Percentiles rank a stretch among this genome's conserved stretches.
Evolutionary conservation across 2,888 invertebrate species (phyloP).

Genomic region (Masnerella sp.): DNA sequence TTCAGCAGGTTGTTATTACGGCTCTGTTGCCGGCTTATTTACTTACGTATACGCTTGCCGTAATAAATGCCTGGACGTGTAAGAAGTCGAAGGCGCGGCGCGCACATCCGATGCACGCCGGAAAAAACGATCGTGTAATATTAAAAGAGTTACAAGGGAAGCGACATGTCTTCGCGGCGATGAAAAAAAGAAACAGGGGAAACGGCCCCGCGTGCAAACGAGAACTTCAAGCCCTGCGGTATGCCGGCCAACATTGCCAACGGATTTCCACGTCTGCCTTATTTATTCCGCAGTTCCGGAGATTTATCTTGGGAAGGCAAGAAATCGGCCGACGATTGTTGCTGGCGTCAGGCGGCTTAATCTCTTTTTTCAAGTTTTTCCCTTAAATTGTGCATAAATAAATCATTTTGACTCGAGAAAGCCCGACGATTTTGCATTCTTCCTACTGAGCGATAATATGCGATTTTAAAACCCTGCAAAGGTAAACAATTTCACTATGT

Average conservation of each 20-base stretch:
- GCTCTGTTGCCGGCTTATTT: constrained; percentile 34
- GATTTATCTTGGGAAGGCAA: constrained; percentile 23
- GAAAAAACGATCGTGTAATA: constrained; percentile 45
- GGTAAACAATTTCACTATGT: no score
- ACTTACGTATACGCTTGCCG: constrained; percentile 37
- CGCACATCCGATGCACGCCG: constrained; percentile 29
- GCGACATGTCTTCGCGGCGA: constrained; percentile 29
- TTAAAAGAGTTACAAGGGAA: constrained; percentile 49
- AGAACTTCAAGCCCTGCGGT: neutral
- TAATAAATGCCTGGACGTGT: constrained; percentile 45
- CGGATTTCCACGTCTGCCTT: constrained; percentile 11
- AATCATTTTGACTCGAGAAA: no score
- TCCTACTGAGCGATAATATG: no score
- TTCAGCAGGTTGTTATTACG: constrained; percentile 52
- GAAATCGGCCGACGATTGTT: neutral
- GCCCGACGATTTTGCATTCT: no score
- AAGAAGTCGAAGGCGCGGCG: constrained; percentile 45
- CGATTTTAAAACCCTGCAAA: no score
- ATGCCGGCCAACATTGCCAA: constrained; percentile 21
- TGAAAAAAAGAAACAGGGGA: constrained; percentile 9
- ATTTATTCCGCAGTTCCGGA: constrained; percentile 33
- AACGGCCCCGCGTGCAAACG: constrained; percentile 17
- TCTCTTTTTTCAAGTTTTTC: no score
- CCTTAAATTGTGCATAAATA: no score
- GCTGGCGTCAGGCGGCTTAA: neutral